Base-by-base conservation (phyloP, 2,888 invertebrate genomes). In the Keiferia lycopersicella region DNA sequence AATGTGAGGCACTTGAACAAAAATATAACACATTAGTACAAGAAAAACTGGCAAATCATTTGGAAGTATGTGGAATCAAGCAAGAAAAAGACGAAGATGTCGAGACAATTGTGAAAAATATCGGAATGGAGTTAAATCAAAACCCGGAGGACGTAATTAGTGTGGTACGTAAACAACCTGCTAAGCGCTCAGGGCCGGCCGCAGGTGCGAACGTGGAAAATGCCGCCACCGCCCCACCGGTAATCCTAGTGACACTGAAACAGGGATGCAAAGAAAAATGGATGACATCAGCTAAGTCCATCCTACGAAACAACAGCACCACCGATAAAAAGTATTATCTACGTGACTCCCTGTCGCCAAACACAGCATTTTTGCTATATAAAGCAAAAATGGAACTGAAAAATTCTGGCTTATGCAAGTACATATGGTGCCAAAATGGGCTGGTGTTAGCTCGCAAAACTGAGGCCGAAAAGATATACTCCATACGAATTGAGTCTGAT, bases 381-480 rank as follows among this genome's bases (percentile, higher is more conserved):
- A 65, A 66, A 30, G 14, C 64, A 1, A 66, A 66, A 30, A 39
- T 6, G 0, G 65, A 65, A 30, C 63, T 67, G 1, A 68, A 65
- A 48, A 62, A 62, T n/a, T n/a, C n/a, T 2, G 50, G 39, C 0
- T 6, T 57, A 6, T 68, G 26, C 16, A 63, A 65, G 30, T 68
- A 58, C 39, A 50, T 69, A 18, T 68, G 68, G 68, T 68, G 60
- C 22, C 62, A 69, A 63, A 64, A 66, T 11, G 65, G 69, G 3
- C n/a, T 11, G 2, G 58, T 69, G 1, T 10, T 67, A 16, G 61
- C 34, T 10, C 56, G 67, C 0, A 69, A 59, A 56, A n/a, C n/a
- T 3, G 20, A 58, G 8, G 14, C 34, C 8, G 50, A 50, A 4
- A 63, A 63, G 48, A 48, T 53, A 20, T 39, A 61, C n/a, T 51